Evolutionary conservation across 1,140 invertebrate genomes (phyloP).

Genomic region (Nautilus pompilius): DNA sequence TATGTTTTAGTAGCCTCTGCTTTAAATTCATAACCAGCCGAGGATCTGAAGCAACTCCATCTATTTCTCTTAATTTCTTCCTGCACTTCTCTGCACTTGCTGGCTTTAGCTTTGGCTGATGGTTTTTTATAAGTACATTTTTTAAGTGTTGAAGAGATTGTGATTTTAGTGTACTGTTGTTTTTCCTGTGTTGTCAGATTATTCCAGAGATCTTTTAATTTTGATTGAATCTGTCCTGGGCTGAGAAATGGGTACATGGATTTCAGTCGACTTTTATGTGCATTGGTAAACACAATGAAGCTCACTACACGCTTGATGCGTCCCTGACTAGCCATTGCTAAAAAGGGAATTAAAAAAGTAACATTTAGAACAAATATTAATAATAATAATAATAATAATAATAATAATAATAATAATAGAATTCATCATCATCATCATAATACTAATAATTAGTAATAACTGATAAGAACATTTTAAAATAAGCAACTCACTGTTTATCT

Average conservation of each 20-base stretch:
- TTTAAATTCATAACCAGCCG: neutral
- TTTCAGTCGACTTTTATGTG: constrained; percentile 21
- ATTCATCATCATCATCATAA: too few relatives aligned
- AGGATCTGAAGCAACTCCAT: neutral
- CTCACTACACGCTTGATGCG: too few relatives aligned
- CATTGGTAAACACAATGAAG: constrained; percentile 19
- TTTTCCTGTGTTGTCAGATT: constrained; percentile 13
- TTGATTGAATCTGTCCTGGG: constrained; percentile 30
- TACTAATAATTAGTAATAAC: too few relatives aligned
- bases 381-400: too few relatives aligned
- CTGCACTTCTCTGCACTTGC: neutral
- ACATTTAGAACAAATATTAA: too few relatives aligned
- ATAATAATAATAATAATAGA: too few relatives aligned
- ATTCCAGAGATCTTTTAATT: constrained; percentile 31
- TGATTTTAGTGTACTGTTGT: constrained; percentile 15
- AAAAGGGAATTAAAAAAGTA: too few relatives aligned
- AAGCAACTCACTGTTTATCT: too few relatives aligned
- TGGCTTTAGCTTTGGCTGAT: constrained; percentile 5
- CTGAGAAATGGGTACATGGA: constrained; percentile 33
- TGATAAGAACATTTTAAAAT: too few relatives aligned
- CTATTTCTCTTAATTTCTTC: neutral
- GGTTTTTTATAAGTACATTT: too few relatives aligned
- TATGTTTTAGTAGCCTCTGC: too few relatives aligned
- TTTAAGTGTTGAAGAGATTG: constrained; percentile 10
- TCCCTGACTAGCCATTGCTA: too few relatives aligned